phyloP scores from a whole-genome alignment of 2,888 invertebrate species.

The Deilephila elpenor region DNA sequence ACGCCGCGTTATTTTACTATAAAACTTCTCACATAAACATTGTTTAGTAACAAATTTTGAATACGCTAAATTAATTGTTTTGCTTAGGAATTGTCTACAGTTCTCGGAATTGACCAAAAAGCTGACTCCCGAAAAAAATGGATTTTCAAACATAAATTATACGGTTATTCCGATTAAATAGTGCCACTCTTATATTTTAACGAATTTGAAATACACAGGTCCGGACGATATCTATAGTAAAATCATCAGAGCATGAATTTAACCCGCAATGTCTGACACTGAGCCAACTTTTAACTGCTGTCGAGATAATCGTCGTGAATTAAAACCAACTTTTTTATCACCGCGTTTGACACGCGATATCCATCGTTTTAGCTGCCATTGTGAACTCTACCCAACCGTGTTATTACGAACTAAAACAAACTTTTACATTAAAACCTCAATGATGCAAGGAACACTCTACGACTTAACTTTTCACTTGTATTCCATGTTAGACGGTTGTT shows the following conservation, averaged over 20 bases:
- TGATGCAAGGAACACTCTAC: constrained; percentile 9
- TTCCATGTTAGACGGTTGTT: background rate
- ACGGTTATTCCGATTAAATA: too few relatives aligned
- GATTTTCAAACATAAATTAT: too few relatives aligned
- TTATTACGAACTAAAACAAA: constrained; percentile 25
- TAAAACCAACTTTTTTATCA: background rate
- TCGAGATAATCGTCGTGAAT: too few relatives aligned
- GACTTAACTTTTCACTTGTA: constrained; percentile 8
- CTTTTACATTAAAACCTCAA: constrained; percentile 25
- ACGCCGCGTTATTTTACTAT: background rate
- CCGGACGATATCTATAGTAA: too few relatives aligned
- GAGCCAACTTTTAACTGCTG: too few relatives aligned
- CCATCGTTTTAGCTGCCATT: background rate
- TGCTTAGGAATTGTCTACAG: too few relatives aligned
- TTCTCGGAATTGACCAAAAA: too few relatives aligned
- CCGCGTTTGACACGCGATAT: background rate
- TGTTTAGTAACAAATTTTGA: background rate
- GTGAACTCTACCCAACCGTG: background rate
- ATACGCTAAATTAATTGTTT: background rate
- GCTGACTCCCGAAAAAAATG: too few relatives aligned
- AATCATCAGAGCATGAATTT: too few relatives aligned
- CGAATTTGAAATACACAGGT: too few relatives aligned
- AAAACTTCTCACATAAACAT: background rate
- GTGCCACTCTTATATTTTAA: too few relatives aligned
- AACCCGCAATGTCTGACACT: too few relatives aligned